Evolutionary conservation across 2,113 vertebrate genomes (phyloP), one percentile per base, ranked within the genome.

Genomic region (Tinamus guttatus): DNA sequence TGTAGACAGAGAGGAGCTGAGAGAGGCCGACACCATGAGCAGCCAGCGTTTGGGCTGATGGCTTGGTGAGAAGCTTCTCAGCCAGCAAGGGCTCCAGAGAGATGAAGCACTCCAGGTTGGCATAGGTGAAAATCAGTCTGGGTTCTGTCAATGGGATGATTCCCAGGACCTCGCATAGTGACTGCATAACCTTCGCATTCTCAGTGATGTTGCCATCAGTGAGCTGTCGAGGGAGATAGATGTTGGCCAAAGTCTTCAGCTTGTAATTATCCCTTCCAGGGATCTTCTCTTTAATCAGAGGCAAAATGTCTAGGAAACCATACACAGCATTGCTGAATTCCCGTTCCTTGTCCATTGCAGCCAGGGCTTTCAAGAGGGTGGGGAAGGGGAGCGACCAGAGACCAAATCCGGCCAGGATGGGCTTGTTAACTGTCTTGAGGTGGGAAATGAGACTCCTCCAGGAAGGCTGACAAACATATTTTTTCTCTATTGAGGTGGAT

Each of bases 61-160:
- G 69, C 59, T 24, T 21, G 30, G 18, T 28, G 65, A 97, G 96
- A 36, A 89, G 7, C 0, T 54, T 60, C 0, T 81, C 34, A 1
- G 2, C 70, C 51, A 97, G 38, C 85, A 98, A 78, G 13, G 92
- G 96, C 69, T 96, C 94, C 34, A 98, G 91, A 22, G 96, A 97
- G 1, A 43, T 12, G 2, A 95, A 97, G 58, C 91, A 95, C 24
- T 80, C 92, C 40, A 98, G 64, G 63, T 2, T 95, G 43, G 69
- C 41, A 41, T 95, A 93, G 40, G 78, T 8, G 43, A 88, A 13
- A 6, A 92, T 30, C 6, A 10, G 21, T 9, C 22, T 21, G 9
- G 83, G 74, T 34, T 45, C 43, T 10, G 34, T 81, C 13, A 75
- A 41, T 0, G 78, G 88, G 7, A 77, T 19, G 22, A 97, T 9